Evolutionary conservation across 1,140 invertebrate genomes (phyloP), one percentile per base, ranked within the genome.

Genomic region (Zaprionus lachaisei): DNA sequence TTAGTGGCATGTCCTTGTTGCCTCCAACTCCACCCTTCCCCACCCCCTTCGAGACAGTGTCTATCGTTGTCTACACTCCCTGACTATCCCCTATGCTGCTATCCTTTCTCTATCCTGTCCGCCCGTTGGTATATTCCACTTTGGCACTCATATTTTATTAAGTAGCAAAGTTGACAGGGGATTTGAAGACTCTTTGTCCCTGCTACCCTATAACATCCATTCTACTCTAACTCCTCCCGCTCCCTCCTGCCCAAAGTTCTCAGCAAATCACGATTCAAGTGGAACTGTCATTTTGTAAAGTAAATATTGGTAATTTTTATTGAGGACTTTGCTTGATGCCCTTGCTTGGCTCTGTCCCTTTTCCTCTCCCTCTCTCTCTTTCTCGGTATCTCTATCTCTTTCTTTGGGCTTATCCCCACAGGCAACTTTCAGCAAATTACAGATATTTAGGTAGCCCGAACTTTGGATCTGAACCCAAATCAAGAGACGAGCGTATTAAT

Each of bases 301-400:
- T 92, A 92, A 92, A 92, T 92, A 92, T 92, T 92, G 91, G 83
- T 92, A 92, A 92, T 91, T 92, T 92, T 92, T 92, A 89, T 91
- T 89, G 85, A 82, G 81, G 81, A 90, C 89, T 90, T 90, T 90
- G 72, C 79, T 80, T 85, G 85, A 90, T 85, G 79, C 78, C 79
- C 65, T 57, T 44, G 41, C 41, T 44, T 44, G 17, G 41, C n/a
- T 17, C 41, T 9, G 0, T 20, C 41, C 5, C 41, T 47, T 2
- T 44, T 0, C 6, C 0, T n/a, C 41, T 9, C 41, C 0, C 14
- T 15, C 38, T 15, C 77, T 71, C 71, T 73, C n/a, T 3, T 7
- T 17, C 73, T 68, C 68, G 69, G 75, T 72, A 55, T 72, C 55
- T n/a, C 22, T 17, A 2, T 54, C 7, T 41, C 34, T 28, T 37